Conservation (phyloP, 2,797 vertebrate species). For the Lemur catta region DNA sequence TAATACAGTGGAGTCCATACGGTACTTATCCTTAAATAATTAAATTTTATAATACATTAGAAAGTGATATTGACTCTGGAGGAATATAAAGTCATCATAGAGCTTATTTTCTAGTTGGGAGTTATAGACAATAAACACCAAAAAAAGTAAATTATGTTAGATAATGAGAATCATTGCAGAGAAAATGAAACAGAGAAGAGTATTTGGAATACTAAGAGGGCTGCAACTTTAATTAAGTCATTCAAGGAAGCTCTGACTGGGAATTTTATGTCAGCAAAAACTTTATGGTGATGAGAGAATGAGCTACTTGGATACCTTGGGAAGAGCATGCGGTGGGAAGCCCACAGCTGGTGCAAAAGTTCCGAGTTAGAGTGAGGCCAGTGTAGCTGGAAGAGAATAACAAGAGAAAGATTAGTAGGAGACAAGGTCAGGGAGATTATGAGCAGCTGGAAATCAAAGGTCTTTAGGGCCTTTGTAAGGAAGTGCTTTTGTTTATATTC, state of each 20-base stretch:
- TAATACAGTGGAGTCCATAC: background rate
- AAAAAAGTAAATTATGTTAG: background rate
- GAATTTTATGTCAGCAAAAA: background rate
- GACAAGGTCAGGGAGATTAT: background rate
- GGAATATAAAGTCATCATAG: background rate
- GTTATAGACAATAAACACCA: background rate
- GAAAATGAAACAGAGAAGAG: background rate
- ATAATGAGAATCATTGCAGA: background rate
- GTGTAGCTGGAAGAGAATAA: background rate
- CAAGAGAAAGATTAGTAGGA: background rate
- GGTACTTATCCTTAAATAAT: background rate
- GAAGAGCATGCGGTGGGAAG: background rate
- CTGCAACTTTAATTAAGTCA: background rate
- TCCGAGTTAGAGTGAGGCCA: too few species aligned
- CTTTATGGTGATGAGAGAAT: background rate
- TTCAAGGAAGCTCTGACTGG: background rate
- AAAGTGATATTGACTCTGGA: background rate
- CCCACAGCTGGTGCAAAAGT: background rate
- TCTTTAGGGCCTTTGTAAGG: background rate
- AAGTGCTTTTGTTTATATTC: background rate
- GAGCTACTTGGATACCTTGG: background rate
- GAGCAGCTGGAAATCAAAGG: background rate
- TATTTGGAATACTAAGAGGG: background rate
- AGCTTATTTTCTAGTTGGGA: background rate
- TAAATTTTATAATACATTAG: background rate